These are phyloP conservation scores for Epinotia bilunana DNA, from an alignment of 2,888 invertebrate species.

Conservation along the genomic window DNA sequence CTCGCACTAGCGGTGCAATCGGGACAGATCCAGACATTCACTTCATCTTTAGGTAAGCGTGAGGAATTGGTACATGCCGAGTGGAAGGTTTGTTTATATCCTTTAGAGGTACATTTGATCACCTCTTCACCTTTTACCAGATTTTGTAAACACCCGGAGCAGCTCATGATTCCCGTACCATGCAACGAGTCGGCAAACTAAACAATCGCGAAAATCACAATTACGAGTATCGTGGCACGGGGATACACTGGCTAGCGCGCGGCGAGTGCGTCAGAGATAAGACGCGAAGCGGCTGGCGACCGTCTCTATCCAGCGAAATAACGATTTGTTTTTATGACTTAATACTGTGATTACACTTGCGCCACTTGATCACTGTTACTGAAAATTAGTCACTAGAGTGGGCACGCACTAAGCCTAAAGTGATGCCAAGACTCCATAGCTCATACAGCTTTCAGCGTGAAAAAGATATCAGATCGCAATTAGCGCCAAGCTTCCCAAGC, in stretches of 20 bases:
- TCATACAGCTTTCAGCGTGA: too few species aligned
- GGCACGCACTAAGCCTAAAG: too few species aligned
- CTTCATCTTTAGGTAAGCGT: not conserved
- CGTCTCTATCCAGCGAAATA: not conserved
- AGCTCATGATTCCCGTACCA: not conserved
- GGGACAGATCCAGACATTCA: not conserved
- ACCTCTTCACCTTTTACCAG: not conserved
- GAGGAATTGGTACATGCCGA: not conserved
- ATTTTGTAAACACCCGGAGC: slow-evolving; percentile 4
- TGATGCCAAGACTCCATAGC: too few species aligned
- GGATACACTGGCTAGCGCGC: not conserved
- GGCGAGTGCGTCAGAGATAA: not conserved
- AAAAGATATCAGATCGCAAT: too few species aligned
- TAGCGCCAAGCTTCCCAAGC: too few species aligned
- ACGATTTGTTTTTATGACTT: not conserved
- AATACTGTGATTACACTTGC: not conserved
- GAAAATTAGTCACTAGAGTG: not conserved
- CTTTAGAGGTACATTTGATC: not conserved
- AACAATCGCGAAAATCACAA: not conserved
- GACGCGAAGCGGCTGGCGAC: not conserved
- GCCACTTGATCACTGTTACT: not conserved
- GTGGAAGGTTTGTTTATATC: not conserved
- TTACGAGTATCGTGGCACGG: not conserved
- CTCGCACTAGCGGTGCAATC: not conserved
- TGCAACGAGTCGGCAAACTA: not conserved